phyloP scores from a whole-genome alignment of 1,140 invertebrate species.

The Pristionchus pacificus region DNA sequence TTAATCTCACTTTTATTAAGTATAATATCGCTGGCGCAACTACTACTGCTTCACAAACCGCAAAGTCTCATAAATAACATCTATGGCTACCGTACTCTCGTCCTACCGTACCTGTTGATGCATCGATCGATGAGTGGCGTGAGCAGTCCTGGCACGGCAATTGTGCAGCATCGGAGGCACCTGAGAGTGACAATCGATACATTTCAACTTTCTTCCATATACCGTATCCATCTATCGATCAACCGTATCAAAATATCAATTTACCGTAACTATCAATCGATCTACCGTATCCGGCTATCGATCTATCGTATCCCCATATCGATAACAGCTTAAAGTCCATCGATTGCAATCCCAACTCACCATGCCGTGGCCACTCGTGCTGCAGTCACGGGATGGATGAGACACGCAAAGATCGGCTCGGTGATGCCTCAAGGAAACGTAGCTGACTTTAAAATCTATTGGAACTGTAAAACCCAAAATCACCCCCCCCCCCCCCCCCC shows the following conservation, averaged over 20 bases:
- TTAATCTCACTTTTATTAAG: too few relatives aligned
- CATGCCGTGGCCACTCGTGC: slow-evolving; percentile 86
- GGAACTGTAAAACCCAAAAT: neutral
- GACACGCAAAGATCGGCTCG: slow-evolving; percentile 71
- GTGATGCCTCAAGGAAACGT: slow-evolving; percentile 57
- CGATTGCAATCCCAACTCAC: too few relatives aligned
- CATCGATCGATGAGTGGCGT: slow-evolving; percentile 81
- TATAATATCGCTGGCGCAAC: too few relatives aligned
- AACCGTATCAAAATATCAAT: too few relatives aligned
- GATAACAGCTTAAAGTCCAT: too few relatives aligned
- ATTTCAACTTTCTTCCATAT: too few relatives aligned
- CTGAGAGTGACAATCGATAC: too few relatives aligned
- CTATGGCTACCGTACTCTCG: neutral
- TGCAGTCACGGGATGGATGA: slow-evolving; percentile 86
- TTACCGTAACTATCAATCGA: too few relatives aligned
- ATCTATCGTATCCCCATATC: neutral
- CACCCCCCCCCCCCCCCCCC: too few relatives aligned
- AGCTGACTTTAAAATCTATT: slow-evolving; percentile 5
- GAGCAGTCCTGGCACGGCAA: slow-evolving; percentile 85
- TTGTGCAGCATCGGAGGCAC: slow-evolving; percentile 78
- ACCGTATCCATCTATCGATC: too few relatives aligned
- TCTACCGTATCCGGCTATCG: neutral
- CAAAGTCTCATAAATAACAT: too few relatives aligned
- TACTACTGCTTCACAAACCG: too few relatives aligned
- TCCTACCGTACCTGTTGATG: slow-evolving; percentile 47